Conservation (phyloP, 2,888 invertebrate species). For the Scaptomyza cyrtandrae region DNA sequence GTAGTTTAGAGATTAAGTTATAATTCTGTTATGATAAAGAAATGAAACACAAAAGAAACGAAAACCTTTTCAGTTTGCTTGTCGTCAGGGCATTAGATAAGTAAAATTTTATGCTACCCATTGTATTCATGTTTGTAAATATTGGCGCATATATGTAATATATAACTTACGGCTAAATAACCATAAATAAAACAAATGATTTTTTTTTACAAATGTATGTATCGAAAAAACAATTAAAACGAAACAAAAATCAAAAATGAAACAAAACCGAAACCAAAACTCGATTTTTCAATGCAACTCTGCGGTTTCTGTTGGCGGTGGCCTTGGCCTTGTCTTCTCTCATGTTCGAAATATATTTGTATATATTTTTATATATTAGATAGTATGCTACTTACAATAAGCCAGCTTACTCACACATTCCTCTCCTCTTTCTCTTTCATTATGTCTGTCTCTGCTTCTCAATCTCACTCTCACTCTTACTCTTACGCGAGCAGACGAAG, state of each 20-base stretch:
- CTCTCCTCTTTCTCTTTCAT: conserved; percentile 25
- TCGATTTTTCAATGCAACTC: conserved; percentile 30
- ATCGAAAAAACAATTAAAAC: conserved; percentile 19
- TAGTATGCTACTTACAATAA: conserved; percentile 11
- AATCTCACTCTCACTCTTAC: neutral
- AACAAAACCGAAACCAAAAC: conserved; percentile 35
- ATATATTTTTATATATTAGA: neutral
- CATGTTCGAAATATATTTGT: conserved; percentile 1
- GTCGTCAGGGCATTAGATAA: conserved; percentile 56
- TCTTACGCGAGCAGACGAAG: conserved; percentile 38
- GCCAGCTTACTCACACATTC: conserved; percentile 35
- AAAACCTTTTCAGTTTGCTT: conserved; percentile 39
- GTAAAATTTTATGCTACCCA: conserved; percentile 45
- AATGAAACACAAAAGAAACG: neutral
- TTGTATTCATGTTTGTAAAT: conserved; percentile 75
- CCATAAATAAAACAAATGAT: conserved; percentile 37
- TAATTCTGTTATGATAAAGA: conserved; percentile 26
- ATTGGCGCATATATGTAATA: conserved; percentile 62
- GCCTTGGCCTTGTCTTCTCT: conserved; percentile 24
- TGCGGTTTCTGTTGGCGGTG: conserved; percentile 24
- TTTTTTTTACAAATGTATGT: conserved; percentile 9
- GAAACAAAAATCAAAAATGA: conserved; percentile 26
- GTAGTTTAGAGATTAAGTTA: conserved; percentile 47
- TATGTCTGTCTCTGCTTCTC: conserved; percentile 7
- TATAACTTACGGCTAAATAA: conserved; percentile 42